Conservation (phyloP, 2,888 invertebrate species). For the Drosophila anomelani region DNA sequence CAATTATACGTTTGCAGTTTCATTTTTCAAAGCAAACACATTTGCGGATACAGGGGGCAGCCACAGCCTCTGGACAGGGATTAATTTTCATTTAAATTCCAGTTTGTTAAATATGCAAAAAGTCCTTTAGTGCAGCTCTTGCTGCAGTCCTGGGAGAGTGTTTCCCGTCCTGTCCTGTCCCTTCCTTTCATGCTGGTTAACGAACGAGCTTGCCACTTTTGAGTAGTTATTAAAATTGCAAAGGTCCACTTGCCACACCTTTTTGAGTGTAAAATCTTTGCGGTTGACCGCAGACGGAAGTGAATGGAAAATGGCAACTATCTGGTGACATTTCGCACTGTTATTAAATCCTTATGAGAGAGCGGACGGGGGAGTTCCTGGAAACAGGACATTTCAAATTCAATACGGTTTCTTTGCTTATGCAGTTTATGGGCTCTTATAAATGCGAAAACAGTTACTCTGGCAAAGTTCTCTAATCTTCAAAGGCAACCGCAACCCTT, state of each 20-base stretch:
- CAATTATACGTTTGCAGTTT: conserved; percentile 28
- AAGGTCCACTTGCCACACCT: conserved; percentile 63
- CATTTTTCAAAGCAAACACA: conserved; percentile 42
- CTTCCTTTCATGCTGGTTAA: conserved; percentile 33
- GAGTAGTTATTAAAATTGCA: conserved; percentile 73
- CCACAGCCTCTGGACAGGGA: conserved; percentile 41
- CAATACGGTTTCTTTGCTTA: conserved; percentile 50
- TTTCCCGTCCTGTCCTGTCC: not conserved
- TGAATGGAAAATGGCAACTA: conserved; percentile 7
- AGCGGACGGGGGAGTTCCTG: not conserved
- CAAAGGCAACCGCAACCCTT: conserved; percentile 68
- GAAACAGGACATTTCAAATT: conserved; percentile 10
- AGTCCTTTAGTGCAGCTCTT: conserved; percentile 39
- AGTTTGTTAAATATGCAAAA: conserved; percentile 45
- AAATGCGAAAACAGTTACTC: conserved; percentile 57
- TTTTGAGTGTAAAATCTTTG: conserved; percentile 49
- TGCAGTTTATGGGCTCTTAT: conserved; percentile 66
- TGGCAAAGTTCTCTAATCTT: conserved; percentile 39
- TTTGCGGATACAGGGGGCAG: conserved; percentile 7
- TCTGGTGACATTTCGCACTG: conserved; percentile 20
- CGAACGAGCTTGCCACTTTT: conserved; percentile 49
- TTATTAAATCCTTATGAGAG: conserved; percentile 16
- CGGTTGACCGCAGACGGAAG: conserved; percentile 26
- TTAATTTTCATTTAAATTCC: conserved; percentile 78
- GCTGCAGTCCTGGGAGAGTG: conserved; percentile 2